Evolutionary conservation across 2,113 vertebrate genomes (phyloP), one percentile per base, ranked within the genome.

Genomic region (Callorhinus ursinus): DNA sequence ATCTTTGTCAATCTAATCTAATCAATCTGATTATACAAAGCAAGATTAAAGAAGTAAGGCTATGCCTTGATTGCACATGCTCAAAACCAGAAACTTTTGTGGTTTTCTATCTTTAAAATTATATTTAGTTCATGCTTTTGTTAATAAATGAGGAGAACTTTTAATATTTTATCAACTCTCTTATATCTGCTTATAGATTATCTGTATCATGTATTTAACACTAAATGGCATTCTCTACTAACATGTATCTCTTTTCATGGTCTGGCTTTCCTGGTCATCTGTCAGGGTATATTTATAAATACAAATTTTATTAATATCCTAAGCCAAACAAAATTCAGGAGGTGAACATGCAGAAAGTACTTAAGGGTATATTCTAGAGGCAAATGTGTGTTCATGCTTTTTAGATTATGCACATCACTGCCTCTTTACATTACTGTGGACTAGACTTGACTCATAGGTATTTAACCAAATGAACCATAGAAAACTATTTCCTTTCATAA

Each of bases 391-490:
- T 69, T 51, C 33, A 5, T 28, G 21, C 63, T 93, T 80, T 93
- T 88, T 82, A 83, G 51, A 82, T 95, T 90, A 57, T 59, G 46
- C 12, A 39, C 10, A 74, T 61, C 46, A 61, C 53, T 77, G 36
- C 24, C 21, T 76, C 51, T 88, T 42, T 46, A 24, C 42, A 88
- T 93, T 92, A 72, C 93, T 21, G 13, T 71, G 36, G 55, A 51
- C 49, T 83, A 89, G 46, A 76, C n/a, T 95, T 67, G 49, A 94
- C 61, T 95, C 69, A 39, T 8, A 49, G 67, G 21, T 87, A 51
- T 96, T 96, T 95, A 85, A 95, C 33, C 59, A 96, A 95, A 92
- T 96, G 95, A 96, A 96, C 63, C 95, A 31, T 36, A 59, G 55
- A 55, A 93, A 84, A 82, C 79, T 63, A 90, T 96, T 96, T 88